Evolutionary conservation across 2,888 invertebrate genomes (phyloP).

Genomic region (Scaptomyza reducta): DNA sequence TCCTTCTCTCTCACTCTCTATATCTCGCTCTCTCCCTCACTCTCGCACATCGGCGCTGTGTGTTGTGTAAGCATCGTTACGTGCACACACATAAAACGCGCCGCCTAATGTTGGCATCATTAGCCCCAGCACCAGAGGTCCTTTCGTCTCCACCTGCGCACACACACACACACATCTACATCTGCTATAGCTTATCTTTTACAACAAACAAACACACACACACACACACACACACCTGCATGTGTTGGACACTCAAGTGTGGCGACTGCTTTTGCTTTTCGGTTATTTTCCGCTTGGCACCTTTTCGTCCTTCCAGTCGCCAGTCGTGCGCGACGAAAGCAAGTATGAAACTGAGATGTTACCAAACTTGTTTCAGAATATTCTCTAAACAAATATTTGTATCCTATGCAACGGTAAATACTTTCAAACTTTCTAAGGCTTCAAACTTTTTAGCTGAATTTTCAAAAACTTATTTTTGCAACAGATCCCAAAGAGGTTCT

Average conservation of each 20-base stretch:
- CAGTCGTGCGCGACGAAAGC: not conserved
- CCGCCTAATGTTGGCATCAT: slow-evolving; percentile 72
- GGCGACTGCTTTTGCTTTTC: slow-evolving; percentile 7
- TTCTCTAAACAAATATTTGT: too few species aligned
- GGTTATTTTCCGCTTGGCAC: slow-evolving; percentile 36
- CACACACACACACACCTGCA: slow-evolving; percentile 37
- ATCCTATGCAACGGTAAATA: too few species aligned
- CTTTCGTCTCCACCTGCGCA: slow-evolving; percentile 38
- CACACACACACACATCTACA: slow-evolving; percentile 6
- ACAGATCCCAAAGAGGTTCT: slow-evolving; percentile 25
- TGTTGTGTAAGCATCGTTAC: slow-evolving; percentile 64
- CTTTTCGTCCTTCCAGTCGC: not conserved
- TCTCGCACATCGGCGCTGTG: slow-evolving; percentile 39
- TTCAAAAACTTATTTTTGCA: too few species aligned
- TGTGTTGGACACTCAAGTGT: slow-evolving; percentile 18
- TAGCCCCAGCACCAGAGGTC: slow-evolving; percentile 57
- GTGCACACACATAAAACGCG: slow-evolving; percentile 74
- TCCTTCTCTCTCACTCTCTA: not conserved
- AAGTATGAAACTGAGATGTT: not conserved
- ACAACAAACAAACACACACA: slow-evolving; percentile 16
- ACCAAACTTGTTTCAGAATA: too few species aligned
- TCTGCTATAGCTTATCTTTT: slow-evolving; percentile 24
- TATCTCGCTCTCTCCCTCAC: slow-evolving; percentile 4
- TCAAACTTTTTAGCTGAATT: too few species aligned
- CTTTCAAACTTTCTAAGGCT: too few species aligned